phyloP scores from a whole-genome alignment of 2,797 vertebrate genomes.

The Ceryle rudis region DNA sequence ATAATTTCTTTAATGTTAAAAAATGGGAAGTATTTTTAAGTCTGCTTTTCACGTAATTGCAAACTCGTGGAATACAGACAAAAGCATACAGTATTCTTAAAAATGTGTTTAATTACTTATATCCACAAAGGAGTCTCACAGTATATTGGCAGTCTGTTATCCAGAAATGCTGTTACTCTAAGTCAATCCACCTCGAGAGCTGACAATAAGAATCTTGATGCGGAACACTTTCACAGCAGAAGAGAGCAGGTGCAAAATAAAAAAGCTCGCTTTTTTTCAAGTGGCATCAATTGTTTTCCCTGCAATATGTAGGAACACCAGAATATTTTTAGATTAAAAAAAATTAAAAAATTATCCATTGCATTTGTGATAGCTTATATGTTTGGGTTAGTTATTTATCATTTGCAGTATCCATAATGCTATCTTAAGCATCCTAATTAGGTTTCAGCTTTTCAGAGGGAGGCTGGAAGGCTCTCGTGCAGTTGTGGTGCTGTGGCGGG shows the following conservation, averaged over 20 bases:
- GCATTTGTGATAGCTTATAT: constrained; percentile 27
- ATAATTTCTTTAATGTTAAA: neutral
- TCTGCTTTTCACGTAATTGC: neutral
- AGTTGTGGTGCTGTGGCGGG: constrained; percentile 47
- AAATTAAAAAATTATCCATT: constrained; percentile 66
- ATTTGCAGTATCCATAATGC: constrained; percentile 47
- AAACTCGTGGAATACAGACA: neutral
- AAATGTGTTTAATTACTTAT: neutral
- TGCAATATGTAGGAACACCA: constrained; percentile 12
- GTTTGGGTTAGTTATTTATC: constrained; percentile 58
- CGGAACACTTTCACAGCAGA: neutral
- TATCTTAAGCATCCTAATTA: constrained; percentile 68
- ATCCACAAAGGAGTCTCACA: neutral
- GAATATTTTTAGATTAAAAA: constrained; percentile 60
- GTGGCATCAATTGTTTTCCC: constrained; percentile 40
- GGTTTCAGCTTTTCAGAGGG: constrained; percentile 43
- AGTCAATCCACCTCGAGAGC: neutral
- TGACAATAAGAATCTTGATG: constrained; percentile 17
- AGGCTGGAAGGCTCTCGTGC: constrained; percentile 51
- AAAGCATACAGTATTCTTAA: neutral
- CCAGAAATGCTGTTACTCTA: neutral
- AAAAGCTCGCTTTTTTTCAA: constrained; percentile 45
- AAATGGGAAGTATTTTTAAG: neutral
- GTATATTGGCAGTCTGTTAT: neutral
- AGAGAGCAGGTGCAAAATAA: constrained; percentile 51